Evolutionary conservation across 2,888 invertebrate genomes (phyloP).

Genomic region (Drosophila vallismaia): DNA sequence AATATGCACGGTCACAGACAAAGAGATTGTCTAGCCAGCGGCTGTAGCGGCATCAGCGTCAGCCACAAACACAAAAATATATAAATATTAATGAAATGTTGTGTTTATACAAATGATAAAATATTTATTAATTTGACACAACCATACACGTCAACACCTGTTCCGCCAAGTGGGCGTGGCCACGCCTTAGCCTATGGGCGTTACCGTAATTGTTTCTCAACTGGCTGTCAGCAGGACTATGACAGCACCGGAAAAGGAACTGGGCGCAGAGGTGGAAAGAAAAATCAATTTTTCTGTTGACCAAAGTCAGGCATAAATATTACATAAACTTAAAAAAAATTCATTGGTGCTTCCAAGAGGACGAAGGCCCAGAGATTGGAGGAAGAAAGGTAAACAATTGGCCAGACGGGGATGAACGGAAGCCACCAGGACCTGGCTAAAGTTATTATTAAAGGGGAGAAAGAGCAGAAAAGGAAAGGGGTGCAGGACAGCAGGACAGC

Average conservation of each 20-base stretch:
- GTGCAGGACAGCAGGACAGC: slow-evolving; percentile 5
- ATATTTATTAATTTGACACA: slow-evolving; percentile 39
- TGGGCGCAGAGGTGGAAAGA: slow-evolving; percentile 23
- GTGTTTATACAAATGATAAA: slow-evolving; percentile 53
- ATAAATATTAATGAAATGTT: slow-evolving; percentile 58
- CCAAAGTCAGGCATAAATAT: slow-evolving; percentile 65
- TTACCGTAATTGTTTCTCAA: slow-evolving; percentile 55
- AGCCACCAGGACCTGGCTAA: slow-evolving; percentile 25
- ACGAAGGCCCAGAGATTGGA: slow-evolving; percentile 21
- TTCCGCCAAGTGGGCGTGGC: slow-evolving; percentile 5
- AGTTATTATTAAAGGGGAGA: slow-evolving; percentile 61
- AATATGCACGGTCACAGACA: slow-evolving; percentile 34
- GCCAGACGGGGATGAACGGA: slow-evolving; percentile 31
- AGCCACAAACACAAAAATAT: slow-evolving; percentile 28
- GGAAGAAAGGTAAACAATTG: slow-evolving; percentile 68
- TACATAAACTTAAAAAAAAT: slow-evolving; percentile 54
- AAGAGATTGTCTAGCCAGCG: slow-evolving; percentile 3
- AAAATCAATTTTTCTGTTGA: slow-evolving; percentile 77
- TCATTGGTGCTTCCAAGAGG: background rate
- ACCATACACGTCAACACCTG: slow-evolving; percentile 45
- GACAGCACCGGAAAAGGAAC: slow-evolving; percentile 29
- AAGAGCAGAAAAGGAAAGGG: slow-evolving; percentile 9
- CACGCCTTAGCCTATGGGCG: slow-evolving; percentile 13
- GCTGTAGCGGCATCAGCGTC: background rate
- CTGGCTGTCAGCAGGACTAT: slow-evolving; percentile 33